These are phyloP conservation scores for Tangara arthus DNA, from an alignment of 2,797 vertebrate species.

Conservation along the genomic window DNA sequence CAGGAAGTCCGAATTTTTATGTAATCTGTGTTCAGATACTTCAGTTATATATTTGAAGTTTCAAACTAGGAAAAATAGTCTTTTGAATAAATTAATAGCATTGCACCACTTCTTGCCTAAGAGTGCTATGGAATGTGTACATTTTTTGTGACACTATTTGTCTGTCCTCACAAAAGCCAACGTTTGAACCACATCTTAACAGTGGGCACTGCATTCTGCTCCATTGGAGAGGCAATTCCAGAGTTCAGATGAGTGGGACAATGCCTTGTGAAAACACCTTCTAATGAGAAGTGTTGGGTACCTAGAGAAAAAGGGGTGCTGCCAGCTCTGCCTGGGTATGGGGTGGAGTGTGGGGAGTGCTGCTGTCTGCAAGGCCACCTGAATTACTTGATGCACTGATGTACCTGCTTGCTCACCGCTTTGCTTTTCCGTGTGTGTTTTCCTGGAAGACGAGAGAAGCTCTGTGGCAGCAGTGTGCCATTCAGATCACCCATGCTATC, in stretches of 20 bases:
- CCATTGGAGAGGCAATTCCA: not conserved
- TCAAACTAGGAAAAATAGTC: not conserved
- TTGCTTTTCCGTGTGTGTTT: not conserved
- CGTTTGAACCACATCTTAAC: not conserved
- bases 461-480: constrained; percentile 98
- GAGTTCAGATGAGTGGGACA: not conserved
- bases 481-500: constrained; percentile 98
- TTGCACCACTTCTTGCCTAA: not conserved
- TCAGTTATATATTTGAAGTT: not conserved
- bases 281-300: not conserved
- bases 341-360: not conserved
- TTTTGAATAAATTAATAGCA: not conserved
- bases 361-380: not conserved
- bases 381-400: not conserved
- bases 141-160: not conserved
- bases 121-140: not conserved
- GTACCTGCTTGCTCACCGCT: not conserved
- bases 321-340: not conserved
- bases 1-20: not conserved
- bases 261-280: not conserved
- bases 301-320: not conserved
- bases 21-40: not conserved
- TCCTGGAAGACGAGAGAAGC: constrained; percentile 88
- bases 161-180: not conserved
- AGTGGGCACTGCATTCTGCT: not conserved